A percentile compares a stretch with the other conserved stretches of the same genome.
Evolutionary conservation across 2,113 vertebrate genomes (phyloP).

Genomic region (Gymnarchus niloticus): DNA sequence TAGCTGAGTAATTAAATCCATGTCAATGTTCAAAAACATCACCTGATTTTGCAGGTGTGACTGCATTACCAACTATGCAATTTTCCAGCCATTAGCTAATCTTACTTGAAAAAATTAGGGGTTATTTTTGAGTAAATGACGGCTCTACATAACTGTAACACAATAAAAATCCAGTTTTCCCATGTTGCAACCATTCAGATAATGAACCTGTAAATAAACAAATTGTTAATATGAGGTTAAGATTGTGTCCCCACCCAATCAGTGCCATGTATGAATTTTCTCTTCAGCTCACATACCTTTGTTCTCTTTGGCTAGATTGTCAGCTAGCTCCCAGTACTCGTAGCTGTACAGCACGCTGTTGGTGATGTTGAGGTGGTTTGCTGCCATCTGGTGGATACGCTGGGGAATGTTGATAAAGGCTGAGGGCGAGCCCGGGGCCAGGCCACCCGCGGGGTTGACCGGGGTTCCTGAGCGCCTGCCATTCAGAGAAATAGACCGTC

Average conservation of each 20-base stretch:
- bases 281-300: constrained; percentile 64
- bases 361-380: constrained; percentile 96
- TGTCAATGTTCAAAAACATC: background rate
- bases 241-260: no score
- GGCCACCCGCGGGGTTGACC: constrained; percentile 69
- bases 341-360: constrained; percentile 97
- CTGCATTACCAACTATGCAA: background rate
- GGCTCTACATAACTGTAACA: no score
- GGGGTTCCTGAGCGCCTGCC: constrained; percentile 72
- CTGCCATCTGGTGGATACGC: constrained; percentile 98
- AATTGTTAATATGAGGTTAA: background rate
- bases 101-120: background rate
- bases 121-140: no score
- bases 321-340: constrained; percentile 98
- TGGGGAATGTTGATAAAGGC: constrained; percentile 91
- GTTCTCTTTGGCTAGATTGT: constrained; percentile 92
- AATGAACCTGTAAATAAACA: background rate
- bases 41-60: background rate
- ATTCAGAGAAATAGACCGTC: constrained; percentile 21
- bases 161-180: no score
- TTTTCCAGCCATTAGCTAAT: background rate
- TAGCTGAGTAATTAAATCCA: background rate
- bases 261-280: background rate
- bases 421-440: constrained; percentile 64
- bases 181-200: background rate